Percentiles rank a stretch among this genome's conserved stretches.
Evolutionary conservation across 2,797 vertebrate genomes (phyloP).

Genomic region (Erpetoichthys calabaricus): DNA sequence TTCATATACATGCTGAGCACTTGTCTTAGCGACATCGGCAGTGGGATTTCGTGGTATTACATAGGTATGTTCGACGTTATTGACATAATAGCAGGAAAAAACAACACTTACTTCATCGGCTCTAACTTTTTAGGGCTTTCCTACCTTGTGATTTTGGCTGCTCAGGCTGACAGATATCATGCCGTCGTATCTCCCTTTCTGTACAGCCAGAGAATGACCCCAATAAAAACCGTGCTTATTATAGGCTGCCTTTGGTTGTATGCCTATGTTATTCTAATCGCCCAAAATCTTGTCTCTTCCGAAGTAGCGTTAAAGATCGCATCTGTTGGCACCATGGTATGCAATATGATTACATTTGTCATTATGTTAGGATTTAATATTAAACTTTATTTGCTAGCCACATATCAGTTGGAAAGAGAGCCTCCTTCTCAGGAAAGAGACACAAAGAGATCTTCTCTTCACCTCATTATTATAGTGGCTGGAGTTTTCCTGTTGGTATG

Average conservation of each 20-base stretch:
- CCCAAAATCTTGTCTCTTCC: conserved; percentile 33
- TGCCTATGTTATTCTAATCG: conserved; percentile 40
- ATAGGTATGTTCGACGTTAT: conserved; percentile 43
- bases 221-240: conserved; percentile 37
- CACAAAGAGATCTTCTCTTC: conserved; percentile 40
- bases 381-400: conserved; percentile 46
- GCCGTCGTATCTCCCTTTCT: conserved; percentile 42
- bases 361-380: conserved; percentile 57
- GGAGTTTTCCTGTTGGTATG: conserved; percentile 42
- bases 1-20: conserved; percentile 67
- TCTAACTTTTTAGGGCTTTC: conserved; percentile 56
- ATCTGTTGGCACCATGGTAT: conserved; percentile 35
- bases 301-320: conserved; percentile 32
- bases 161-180: conserved; percentile 58
- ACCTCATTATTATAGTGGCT: conserved; percentile 49
- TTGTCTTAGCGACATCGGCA: conserved; percentile 52
- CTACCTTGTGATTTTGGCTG: conserved; percentile 52
- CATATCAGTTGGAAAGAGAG: conserved; percentile 42
- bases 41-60: conserved; percentile 53
- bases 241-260: conserved; percentile 48
- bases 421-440: conserved; percentile 37
- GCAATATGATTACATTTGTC: conserved; percentile 38
- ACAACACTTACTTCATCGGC: conserved; percentile 37
- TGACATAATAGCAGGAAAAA: conserved; percentile 37
- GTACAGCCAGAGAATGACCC: conserved; percentile 45